Conservation (phyloP, 2,113 vertebrate species). For the Leuciscus idus region DNA sequence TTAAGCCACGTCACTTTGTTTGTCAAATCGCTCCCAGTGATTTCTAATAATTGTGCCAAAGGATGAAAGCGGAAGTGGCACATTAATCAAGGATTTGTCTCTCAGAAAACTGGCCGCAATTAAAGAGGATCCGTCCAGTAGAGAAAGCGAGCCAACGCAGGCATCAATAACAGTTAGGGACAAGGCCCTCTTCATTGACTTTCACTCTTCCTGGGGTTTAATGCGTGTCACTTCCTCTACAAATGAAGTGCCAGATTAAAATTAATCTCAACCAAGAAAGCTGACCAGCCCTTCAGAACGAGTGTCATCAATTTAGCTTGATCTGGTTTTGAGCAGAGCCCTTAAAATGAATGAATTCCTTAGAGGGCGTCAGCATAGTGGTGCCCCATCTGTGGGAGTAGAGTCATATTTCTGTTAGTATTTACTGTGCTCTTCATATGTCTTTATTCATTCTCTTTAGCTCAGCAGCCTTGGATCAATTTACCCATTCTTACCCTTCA, state of each 20-base stretch:
- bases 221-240: conserved; percentile 71
- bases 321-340: conserved; percentile 64
- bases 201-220: conserved; percentile 67
- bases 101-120: conserved; percentile 58
- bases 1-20: conserved; percentile 67
- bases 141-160: conserved; percentile 51
- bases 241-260: conserved; percentile 57
- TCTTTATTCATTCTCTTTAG: conserved; percentile 55
- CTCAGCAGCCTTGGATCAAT: conserved; percentile 63
- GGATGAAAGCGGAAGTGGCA: conserved; percentile 62
- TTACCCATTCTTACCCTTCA: conserved; percentile 62
- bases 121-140: conserved; percentile 61
- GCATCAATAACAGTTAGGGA: conserved; percentile 73
- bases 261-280: conserved; percentile 60
- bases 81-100: conserved; percentile 75
- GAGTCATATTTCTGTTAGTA: conserved; percentile 63
- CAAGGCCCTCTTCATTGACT: conserved; percentile 65
- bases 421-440: conserved; percentile 60
- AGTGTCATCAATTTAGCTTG: conserved; percentile 61
- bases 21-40: conserved; percentile 68
- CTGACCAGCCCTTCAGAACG: conserved; percentile 41
- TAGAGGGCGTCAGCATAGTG: conserved; percentile 52
- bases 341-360: conserved; percentile 66
- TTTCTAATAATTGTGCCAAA: conserved; percentile 71
- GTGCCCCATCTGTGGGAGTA: conserved; percentile 61